Base-by-base conservation (phyloP, 2,113 vertebrate species). In the Ranitomeya imitator region DNA sequence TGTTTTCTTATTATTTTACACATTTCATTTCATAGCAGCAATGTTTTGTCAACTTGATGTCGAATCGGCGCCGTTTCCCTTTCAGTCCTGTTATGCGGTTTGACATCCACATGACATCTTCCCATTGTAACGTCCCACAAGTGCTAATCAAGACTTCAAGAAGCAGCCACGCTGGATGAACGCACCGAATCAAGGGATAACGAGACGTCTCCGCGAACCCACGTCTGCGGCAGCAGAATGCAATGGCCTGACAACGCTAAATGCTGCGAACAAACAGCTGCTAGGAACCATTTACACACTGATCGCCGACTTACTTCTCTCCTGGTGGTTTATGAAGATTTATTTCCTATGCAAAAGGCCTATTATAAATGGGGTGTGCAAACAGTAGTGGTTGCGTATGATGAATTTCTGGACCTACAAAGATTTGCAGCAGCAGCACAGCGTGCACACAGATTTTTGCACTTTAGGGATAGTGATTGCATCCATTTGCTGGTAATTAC, bases 131-230 rank as follows among this genome's bases (percentile, higher is more conserved):
- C 37, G 19, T n/a, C 18, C 86, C 65, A 87, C 87, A 89, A 85
- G 83, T 57, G 60, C 51, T 85, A 89, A 89, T 85, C 71, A 89
- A 89, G 71, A 67, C 83, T 87, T 73, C 85, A 87, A 79, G 89
- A 73, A 84, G 74, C 63, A 90, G 82, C 11, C 26, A 60, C 65
- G 31, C 77, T 51, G 16, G 69, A 52, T n/a, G 69, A 85, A 63
- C 69, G 86, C 65, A 37, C 81, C 87, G 60, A 78, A 80, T 90
- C 77, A 55, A 55, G 65, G 54, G 31, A 55, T 86, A 87, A 69
- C 78, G 82, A 90, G 85, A 18, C 7, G 31, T 77, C 55, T 83
- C 31, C 52, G 60, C 18, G 37, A 89, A 63, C 16, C 65, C 45
- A 26, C 67, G 81, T 86, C 86, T 74, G 86, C 13, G 1, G 18